A percentile compares a stretch with the other conserved stretches of the same genome.
These are phyloP conservation scores for Chloroceryle amazona DNA, from an alignment of 2,797 vertebrate species.

Conservation along the genomic window DNA sequence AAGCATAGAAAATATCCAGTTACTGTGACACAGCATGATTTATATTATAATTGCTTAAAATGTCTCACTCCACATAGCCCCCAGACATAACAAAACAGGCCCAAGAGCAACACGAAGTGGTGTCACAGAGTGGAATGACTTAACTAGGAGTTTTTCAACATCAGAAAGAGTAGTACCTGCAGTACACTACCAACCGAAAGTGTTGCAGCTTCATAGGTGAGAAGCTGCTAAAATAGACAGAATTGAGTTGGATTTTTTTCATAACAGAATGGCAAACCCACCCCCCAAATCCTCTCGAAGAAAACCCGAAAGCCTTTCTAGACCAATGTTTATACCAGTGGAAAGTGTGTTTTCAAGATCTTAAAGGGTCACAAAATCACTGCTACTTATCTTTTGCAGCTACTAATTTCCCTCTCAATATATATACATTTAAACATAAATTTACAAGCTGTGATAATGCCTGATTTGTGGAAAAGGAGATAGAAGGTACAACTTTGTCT, in stretches of 20 bases:
- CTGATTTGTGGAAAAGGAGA: not conserved
- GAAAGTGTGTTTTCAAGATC: not conserved
- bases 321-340: not conserved
- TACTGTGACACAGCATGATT: not conserved
- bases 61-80: not conserved
- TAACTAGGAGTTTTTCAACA: not conserved
- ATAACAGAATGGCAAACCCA: not conserved
- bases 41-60: not conserved
- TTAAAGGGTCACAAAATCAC: not conserved
- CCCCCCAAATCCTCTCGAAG: not conserved
- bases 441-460: not conserved
- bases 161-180: not conserved
- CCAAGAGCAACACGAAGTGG: not conserved
- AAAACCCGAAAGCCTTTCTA: not conserved
- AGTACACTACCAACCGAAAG: not conserved
- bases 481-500: not conserved
- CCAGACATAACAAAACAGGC: not conserved
- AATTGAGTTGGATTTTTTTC: not conserved
- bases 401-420: not conserved
- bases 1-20: not conserved
- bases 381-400: not conserved
- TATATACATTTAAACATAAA: not conserved
- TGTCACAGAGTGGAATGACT: not conserved
- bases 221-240: not conserved
- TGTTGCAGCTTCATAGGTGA: not conserved